Base-by-base conservation (phyloP, 1,140 invertebrate species). In the Hyphantria cunea region DNA sequence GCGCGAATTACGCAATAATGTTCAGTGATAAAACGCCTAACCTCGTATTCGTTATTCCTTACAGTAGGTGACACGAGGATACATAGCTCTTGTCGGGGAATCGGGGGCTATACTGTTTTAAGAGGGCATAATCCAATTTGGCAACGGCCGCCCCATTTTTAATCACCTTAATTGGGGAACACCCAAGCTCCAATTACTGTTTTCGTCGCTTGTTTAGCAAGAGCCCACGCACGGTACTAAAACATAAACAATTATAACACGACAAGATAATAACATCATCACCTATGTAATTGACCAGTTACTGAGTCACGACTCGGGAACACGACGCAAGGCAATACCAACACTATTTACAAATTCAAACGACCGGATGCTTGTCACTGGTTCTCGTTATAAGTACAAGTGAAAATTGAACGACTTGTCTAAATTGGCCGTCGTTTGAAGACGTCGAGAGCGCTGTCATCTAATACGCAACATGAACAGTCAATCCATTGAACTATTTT, bases 1-100 rank as follows among this genome's bases (percentile, higher is more conserved):
- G 59, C 71, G 62, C 44, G 49, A 74, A 76, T 82, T 82, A 72
- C 77, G 75, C 78, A 84, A 70, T 63, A 66, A 60, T 55, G 53
- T 54, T 39, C 56, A 56, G 52, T 66, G 79, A 82, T 82, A 84
- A 84, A 62, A 64, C 56, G 60, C 54, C 54, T 66, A 31, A 60
- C 47, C 51, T 50, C 59, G 51, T 64, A 14, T 60, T 54, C 39
- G 59, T 68, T 56, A 49, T 60, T 65, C 74, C 67, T 60, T 34
- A 56, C 44, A 63, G 41, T 61, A 73, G 67, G 61, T 75, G 74
- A 76, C 55, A 64, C 58, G 66, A 66, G 74, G 56, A 78, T 71
- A 65, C 58, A 50, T n/a, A 15, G 13, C 45, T 10, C 45, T 13
- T 63, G 50, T 13, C 66, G 42, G 44, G 68, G 48, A 44, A 65